These are phyloP conservation scores for Drosophila erecta DNA, from an alignment of 1,140 invertebrate genomes.

Conservation along the genomic window DNA sequence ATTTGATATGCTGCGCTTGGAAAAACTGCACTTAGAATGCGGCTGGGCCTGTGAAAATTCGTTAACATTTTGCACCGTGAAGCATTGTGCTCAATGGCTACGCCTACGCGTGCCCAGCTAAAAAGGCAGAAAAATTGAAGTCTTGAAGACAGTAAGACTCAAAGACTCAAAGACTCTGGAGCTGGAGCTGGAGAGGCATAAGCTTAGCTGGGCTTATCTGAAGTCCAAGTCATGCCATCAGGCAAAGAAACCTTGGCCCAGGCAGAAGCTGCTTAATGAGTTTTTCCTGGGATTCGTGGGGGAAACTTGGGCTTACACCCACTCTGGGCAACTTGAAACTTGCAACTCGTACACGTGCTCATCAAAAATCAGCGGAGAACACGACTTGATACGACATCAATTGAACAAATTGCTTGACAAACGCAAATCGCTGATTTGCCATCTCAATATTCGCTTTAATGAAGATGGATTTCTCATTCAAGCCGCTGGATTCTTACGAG, in stretches of 20 bases:
- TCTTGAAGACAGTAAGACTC: neutral
- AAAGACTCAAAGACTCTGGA: neutral
- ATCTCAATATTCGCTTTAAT: conserved; percentile 37
- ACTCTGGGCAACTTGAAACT: neutral
- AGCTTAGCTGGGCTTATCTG: conserved; percentile 48
- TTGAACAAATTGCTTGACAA: conserved; percentile 49
- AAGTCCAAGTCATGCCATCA: conserved; percentile 68
- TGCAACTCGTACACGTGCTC: conserved; percentile 31
- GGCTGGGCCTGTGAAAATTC: conserved; percentile 71
- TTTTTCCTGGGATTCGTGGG: conserved; percentile 40
- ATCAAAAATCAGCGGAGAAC: conserved; percentile 39
- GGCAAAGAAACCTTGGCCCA: conserved; percentile 61
- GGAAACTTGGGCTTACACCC: conserved; percentile 14
- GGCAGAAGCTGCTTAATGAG: conserved; percentile 66
- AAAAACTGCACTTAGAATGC: conserved; percentile 74
- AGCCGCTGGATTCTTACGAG: conserved; percentile 2
- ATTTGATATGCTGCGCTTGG: conserved; percentile 74
- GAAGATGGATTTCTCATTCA: conserved; percentile 39
- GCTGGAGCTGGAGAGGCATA: conserved; percentile 9
- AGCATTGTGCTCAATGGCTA: conserved; percentile 74
- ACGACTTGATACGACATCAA: conserved; percentile 54
- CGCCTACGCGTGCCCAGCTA: conserved; percentile 67
- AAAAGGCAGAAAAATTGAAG: conserved; percentile 1
- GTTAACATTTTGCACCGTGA: conserved; percentile 77
- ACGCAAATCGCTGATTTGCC: conserved; percentile 30